Conservation (phyloP, 2,797 vertebrate genomes). For the Pseudochirops corinnae region DNA sequence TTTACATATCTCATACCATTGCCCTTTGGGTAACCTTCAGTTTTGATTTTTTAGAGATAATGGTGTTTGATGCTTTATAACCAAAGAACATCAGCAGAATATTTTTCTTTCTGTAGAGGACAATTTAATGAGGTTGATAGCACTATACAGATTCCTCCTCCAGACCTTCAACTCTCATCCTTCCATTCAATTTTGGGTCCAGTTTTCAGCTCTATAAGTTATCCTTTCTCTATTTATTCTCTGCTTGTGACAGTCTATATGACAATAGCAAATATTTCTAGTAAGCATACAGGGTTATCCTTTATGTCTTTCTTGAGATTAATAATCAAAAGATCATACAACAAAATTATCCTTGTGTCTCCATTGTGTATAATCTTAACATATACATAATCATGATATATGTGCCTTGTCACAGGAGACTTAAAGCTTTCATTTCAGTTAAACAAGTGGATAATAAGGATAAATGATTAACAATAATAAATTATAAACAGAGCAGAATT, state of each 20-base stretch:
- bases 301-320: background rate
- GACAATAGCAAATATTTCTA: background rate
- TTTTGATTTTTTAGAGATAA: too few species aligned
- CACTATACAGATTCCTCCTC: background rate
- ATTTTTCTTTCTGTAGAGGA: background rate
- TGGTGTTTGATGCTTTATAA: too few species aligned
- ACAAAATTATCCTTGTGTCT: background rate
- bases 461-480: background rate
- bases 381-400: background rate
- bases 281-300: background rate
- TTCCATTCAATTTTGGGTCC: background rate
- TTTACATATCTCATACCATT: too few species aligned
- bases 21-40: too few species aligned
- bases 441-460: background rate
- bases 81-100: too few species aligned
- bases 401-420: background rate
- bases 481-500: background rate
- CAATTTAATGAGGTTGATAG: background rate
- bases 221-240: background rate
- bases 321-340: background rate
- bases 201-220: background rate
- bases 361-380: background rate
- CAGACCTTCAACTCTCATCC: background rate
- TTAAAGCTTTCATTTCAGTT: background rate
- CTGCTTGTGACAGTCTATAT: background rate